These are phyloP conservation scores for Cherax quadricarinatus DNA, from an alignment of 1,140 invertebrate species.

Conservation along the genomic window DNA sequence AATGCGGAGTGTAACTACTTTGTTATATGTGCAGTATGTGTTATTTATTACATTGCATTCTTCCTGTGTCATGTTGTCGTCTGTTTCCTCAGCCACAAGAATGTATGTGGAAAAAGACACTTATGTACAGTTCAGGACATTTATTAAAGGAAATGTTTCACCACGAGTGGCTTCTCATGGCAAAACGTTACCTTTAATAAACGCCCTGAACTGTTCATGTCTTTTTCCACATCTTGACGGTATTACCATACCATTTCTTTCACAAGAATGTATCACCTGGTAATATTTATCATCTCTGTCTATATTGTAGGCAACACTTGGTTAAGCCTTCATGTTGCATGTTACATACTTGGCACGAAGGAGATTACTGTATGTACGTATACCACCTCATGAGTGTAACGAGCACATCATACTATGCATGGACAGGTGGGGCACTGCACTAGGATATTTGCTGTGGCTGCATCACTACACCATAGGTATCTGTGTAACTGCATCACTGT, in stretches of 20 bases:
- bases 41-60: background rate
- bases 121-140: no score
- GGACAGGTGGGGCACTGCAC: background rate
- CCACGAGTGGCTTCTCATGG: no score
- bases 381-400: background rate
- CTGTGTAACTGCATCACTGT: slow-evolving; percentile 38
- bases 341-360: background rate
- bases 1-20: background rate
- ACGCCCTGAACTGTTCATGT: no score
- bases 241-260: background rate
- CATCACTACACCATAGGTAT: background rate
- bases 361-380: no score
- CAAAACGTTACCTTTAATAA: no score
- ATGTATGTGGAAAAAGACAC: no score
- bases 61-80: background rate
- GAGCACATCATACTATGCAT: slow-evolving; percentile 28
- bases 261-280: background rate
- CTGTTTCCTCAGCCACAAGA: background rate
- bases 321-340: background rate
- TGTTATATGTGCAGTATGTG: background rate
- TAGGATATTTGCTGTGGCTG: slow-evolving; percentile 15
- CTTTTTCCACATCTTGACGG: no score
- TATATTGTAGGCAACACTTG: no score
- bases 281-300: background rate
- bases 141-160: no score